Base-by-base conservation (phyloP, 1,140 invertebrate species). In the Drosophila chauvacae region DNA sequence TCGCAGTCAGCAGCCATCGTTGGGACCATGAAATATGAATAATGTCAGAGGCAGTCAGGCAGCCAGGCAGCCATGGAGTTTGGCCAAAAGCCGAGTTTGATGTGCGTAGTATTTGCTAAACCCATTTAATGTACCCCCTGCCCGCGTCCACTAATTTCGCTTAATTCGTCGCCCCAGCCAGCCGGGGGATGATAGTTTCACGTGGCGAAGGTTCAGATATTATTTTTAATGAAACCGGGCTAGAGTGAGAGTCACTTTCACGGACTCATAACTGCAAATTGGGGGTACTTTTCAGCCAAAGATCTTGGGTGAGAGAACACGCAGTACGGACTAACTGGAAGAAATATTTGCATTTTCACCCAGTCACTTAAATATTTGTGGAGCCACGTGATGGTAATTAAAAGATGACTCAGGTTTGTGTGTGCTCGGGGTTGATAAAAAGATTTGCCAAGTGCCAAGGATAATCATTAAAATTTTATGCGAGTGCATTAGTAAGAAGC, bases 21-120 rank as follows among this genome's bases (percentile, higher is more conserved):
- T 70, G 61, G 78, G 68, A 53, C 64, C 79, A 84, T 84, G 87
- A 88, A 88, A 88, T 88, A 88, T 88, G 84, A 88, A 88, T 88
- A 84, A 88, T 84, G 77, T 75, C 62, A 81, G 78, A 66, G 16
- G 41, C 41, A 51, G 41, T 23, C 55, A 23, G 23, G 33, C 41
- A 51, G 41, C 30, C 55, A 23, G 23, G 33, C 51, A 23, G n/a
- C 37, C 50, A 35, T 65, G 48, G 53, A 55, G 53, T 55, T 26
- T 57, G 53, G 53, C 53, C 53, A 55, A 55, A 39, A 55, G 53
- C 35, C 53, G 53, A 78, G 70, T 74, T 73, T 74, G 80, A 76
- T 86, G 79, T 82, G 83, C 83, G 83, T 82, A 82, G 39, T 75
- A 74, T 85, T 84, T 81, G 77, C 83, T 87, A 87, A 87, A 64